phyloP scores from a whole-genome alignment of 1,140 invertebrate species.

The Trichomalopsis sarcophagae region DNA sequence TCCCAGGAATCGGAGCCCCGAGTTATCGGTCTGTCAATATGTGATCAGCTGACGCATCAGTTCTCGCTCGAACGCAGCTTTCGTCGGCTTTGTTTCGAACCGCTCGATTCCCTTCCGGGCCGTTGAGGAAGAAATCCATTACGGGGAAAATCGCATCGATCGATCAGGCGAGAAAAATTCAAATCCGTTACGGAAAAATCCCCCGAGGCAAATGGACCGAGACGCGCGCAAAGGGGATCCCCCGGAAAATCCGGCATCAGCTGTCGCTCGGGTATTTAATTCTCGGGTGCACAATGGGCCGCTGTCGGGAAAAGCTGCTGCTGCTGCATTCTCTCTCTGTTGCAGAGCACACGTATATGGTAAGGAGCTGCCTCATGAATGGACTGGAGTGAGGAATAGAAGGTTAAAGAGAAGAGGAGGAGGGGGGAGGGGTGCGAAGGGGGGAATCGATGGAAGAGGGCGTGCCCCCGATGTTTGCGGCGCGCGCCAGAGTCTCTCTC shows the following conservation, averaged over 20 bases:
- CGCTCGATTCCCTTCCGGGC: too few relatives aligned
- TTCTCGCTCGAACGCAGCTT: too few relatives aligned
- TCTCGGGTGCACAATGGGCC: not conserved
- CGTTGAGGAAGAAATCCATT: too few relatives aligned
- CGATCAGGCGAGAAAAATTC: too few relatives aligned
- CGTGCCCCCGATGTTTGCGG: conserved; percentile 58
- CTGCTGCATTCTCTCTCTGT: too few relatives aligned
- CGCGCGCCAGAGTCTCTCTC: conserved; percentile 49
- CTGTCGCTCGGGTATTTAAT: conserved; percentile 16
- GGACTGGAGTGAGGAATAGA: conserved; percentile 16
- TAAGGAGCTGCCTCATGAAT: conserved; percentile 2
- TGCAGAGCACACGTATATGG: not conserved
- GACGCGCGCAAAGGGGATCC: not conserved
- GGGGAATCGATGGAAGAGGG: conserved; percentile 68
- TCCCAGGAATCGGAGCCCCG: not conserved
- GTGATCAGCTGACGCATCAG: conserved; percentile 69
- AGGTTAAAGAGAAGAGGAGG: not conserved
- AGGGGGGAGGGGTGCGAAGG: conserved; percentile 59
- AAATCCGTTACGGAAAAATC: too few relatives aligned
- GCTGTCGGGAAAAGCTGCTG: too few relatives aligned
- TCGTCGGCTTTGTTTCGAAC: too few relatives aligned
- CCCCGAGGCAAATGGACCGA: not conserved
- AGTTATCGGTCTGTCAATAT: conserved; percentile 71
- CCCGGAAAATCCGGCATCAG: conserved; percentile 8
- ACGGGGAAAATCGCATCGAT: too few relatives aligned